Base-by-base conservation (phyloP, 92 coral and sea anemone species). In the Porites evermanni region DNA sequence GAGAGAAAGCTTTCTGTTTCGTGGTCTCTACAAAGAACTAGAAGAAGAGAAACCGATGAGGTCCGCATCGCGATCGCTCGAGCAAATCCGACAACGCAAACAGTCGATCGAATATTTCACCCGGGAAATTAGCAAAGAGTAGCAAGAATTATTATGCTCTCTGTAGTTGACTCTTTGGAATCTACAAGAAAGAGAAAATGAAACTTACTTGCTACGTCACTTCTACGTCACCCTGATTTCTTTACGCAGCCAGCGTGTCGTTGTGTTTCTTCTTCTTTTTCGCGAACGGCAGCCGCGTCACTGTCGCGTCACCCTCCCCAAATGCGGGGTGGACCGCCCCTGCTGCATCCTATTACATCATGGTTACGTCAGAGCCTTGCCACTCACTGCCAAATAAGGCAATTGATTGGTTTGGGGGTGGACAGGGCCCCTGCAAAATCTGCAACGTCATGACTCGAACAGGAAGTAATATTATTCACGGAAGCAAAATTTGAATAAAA, bases 151-250 rank as follows among this genome's bases (percentile, higher is more conserved):
- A 76, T 60, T 65, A 81, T 58, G 72, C 74, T 50, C 58, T 82
- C 88, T 78, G 85, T 70, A 75, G 85, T 80, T 81, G 86, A 75
- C 79, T 84, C 91, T 50, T 76, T 91, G 84, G 84, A 87, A 88
- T 80, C 88, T 64, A 85, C 59, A 93, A 94, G 90, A 89, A 94
- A 85, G 91, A 94, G 98, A 97, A 94, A 97, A 96, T 92, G 98
- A 97, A 97, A 95, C 94, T 95, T 95, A 90, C 91, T 89, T 93
- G 95, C 98, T 97, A 97, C 99, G 99, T 97, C 99, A 97, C 98
- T 93, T 97, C 99, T 97, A 97, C 99, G 99, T 97, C 99, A 97
- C 99, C 99, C 89, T 97, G 93, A 93, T 95, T 97, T 97, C 95
- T 96, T 94, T 94, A 94, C 98, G 98, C 98, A 92, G 95, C 98